Evolutionary conservation across 2,797 vertebrate species (phyloP).

Genomic region (Salmo trutta): DNA sequence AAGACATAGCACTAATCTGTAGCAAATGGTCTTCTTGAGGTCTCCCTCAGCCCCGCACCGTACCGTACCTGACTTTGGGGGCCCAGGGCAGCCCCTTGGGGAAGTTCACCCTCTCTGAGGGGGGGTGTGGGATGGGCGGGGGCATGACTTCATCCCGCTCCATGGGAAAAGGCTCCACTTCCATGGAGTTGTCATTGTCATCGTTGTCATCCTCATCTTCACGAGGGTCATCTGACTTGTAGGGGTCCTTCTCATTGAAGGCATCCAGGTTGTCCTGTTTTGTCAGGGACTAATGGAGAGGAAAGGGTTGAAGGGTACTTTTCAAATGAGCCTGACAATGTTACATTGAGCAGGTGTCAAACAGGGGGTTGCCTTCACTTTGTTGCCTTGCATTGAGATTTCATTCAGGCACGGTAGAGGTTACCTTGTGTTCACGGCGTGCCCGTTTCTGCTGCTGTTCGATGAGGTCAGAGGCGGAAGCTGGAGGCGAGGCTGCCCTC

Average conservation of each 20-base stretch:
- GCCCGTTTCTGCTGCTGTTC: slow-evolving; percentile 97
- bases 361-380: neutral
- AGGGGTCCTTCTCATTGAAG: slow-evolving; percentile 96
- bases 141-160: slow-evolving; percentile 97
- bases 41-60: slow-evolving; percentile 5
- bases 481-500: slow-evolving; percentile 94
- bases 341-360: neutral
- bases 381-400: neutral
- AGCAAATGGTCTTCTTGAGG: neutral
- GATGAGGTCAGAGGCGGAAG: slow-evolving; percentile 94
- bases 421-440: slow-evolving; percentile 93
- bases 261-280: slow-evolving; percentile 98
- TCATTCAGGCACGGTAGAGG: neutral
- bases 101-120: slow-evolving; percentile 88
- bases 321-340: too few species aligned
- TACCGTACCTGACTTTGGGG: slow-evolving; percentile 93
- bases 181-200: slow-evolving; percentile 90
- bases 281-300: slow-evolving; percentile 81
- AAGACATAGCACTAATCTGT: neutral
- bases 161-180: slow-evolving; percentile 90
- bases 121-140: slow-evolving; percentile 86
- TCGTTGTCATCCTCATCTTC: slow-evolving; percentile 97
- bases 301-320: neutral
- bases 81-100: slow-evolving; percentile 97
- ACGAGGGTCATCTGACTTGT: slow-evolving; percentile 90